Conservation (phyloP, 2,113 vertebrate species). For the Stomatorhinus ivindoensis region DNA sequence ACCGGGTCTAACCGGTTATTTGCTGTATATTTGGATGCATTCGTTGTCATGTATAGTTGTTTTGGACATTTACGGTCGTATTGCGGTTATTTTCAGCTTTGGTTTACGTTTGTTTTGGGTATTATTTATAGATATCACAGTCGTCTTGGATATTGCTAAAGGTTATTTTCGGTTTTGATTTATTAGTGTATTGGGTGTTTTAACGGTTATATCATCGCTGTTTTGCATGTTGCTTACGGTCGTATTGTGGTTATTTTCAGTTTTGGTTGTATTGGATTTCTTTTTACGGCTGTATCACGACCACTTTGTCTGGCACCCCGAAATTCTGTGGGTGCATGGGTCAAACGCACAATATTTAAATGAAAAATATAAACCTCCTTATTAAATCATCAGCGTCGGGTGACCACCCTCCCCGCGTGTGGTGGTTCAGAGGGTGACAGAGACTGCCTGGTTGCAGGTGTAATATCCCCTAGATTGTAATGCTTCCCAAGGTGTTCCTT, state of each 20-base stretch:
- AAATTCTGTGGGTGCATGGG: not conserved
- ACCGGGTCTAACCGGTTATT: not conserved
- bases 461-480: conserved; percentile 55
- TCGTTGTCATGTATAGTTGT: not conserved
- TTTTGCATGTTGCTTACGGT: not conserved
- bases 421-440: not conserved
- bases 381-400: not conserved
- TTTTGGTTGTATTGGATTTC: not conserved
- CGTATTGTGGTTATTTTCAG: not conserved
- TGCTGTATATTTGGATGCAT: not conserved
- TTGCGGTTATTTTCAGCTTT: not conserved
- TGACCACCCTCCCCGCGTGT: not conserved
- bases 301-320: not conserved
- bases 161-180: not conserved
- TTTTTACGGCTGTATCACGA: not conserved
- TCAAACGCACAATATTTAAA: not conserved
- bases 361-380: not conserved
- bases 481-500: conserved; percentile 30
- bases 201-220: not conserved
- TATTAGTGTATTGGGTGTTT: not conserved
- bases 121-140: not conserved
- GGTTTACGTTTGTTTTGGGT: not conserved
- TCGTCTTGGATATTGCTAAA: not conserved
- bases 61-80: not conserved
- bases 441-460: conserved; percentile 25